Evolutionary conservation across 1,140 invertebrate genomes (phyloP).

Genomic region (Harpegnathos saltator): DNA sequence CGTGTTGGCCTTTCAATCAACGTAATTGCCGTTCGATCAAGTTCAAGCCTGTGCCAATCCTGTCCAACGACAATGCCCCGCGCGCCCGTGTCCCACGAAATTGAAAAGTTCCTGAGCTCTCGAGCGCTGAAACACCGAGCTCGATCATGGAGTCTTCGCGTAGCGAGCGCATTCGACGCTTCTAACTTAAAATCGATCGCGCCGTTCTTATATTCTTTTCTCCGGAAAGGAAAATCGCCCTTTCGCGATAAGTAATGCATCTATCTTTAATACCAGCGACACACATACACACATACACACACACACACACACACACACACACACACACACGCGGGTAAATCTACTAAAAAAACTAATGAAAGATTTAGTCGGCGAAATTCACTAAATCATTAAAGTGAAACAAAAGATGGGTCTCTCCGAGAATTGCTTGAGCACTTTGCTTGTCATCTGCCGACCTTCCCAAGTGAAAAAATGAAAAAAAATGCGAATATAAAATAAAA

Average conservation of each 20-base stretch:
- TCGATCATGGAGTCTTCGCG: slow-evolving; percentile 46
- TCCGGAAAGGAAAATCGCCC: background rate
- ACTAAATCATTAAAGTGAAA: too few relatives aligned
- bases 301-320: too few relatives aligned
- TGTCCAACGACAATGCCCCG: slow-evolving; percentile 57
- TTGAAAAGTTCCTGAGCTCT: slow-evolving; percentile 67
- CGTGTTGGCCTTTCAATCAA: slow-evolving; percentile 68
- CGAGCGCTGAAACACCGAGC: slow-evolving; percentile 29
- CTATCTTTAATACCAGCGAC: background rate
- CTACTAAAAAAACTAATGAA: too few relatives aligned
- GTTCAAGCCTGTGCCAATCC: slow-evolving; percentile 58
- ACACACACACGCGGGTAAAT: too few relatives aligned
- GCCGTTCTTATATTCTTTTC: background rate
- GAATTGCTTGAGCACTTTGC: too few relatives aligned
- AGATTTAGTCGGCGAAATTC: too few relatives aligned
- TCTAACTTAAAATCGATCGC: slow-evolving; percentile 23
- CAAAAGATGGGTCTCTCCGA: too few relatives aligned
- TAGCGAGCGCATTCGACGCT: background rate
- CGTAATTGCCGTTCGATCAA: slow-evolving; percentile 73
- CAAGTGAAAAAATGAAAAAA: too few relatives aligned
- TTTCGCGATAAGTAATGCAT: background rate
- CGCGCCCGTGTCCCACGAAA: slow-evolving; percentile 59
- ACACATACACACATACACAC: too few relatives aligned
- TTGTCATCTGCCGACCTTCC: too few relatives aligned
- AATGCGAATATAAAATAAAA: too few relatives aligned